These are phyloP conservation scores for Digitonthophagus gazella DNA, from an alignment of 2,888 invertebrate species.

Conservation along the genomic window DNA sequence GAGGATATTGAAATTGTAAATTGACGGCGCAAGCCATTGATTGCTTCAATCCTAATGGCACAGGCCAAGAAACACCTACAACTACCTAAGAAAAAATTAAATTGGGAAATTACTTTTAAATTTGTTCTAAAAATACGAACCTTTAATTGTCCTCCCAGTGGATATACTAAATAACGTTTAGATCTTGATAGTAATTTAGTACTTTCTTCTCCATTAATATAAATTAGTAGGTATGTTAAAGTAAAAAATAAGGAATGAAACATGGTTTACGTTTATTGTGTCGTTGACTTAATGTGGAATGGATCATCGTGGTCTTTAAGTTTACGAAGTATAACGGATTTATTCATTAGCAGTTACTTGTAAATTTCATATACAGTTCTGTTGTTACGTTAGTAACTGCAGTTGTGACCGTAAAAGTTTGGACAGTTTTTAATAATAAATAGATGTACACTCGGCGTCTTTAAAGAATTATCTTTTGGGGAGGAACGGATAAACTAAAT, in stretches of 20 bases:
- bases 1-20: slow-evolving; percentile 63
- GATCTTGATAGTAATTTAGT: slow-evolving; percentile 10
- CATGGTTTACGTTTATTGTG: not conserved
- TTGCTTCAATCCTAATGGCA: slow-evolving; percentile 55
- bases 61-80: slow-evolving; percentile 59
- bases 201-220: not conserved
- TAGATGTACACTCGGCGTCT: too few relatives aligned
- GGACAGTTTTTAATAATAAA: too few relatives aligned
- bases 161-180: slow-evolving; percentile 25
- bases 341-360: too few relatives aligned
- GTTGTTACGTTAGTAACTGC: too few relatives aligned
- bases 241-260: not conserved
- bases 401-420: too few relatives aligned
- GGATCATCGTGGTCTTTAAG: too few relatives aligned
- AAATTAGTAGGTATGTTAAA: too few relatives aligned
- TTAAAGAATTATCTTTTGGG: too few relatives aligned
- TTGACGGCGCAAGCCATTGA: slow-evolving; percentile 59
- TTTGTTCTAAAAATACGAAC: slow-evolving; percentile 3
- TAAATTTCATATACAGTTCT: too few relatives aligned
- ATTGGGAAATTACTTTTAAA: not conserved
- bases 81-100: slow-evolving; percentile 54
- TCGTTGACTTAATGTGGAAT: too few relatives aligned
- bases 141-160: slow-evolving; percentile 22
- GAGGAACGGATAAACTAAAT: too few relatives aligned
- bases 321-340: not conserved